These are phyloP conservation scores for Pelodiscus sinensis DNA, from an alignment of 2,113 vertebrate species.

Conservation along the genomic window DNA sequence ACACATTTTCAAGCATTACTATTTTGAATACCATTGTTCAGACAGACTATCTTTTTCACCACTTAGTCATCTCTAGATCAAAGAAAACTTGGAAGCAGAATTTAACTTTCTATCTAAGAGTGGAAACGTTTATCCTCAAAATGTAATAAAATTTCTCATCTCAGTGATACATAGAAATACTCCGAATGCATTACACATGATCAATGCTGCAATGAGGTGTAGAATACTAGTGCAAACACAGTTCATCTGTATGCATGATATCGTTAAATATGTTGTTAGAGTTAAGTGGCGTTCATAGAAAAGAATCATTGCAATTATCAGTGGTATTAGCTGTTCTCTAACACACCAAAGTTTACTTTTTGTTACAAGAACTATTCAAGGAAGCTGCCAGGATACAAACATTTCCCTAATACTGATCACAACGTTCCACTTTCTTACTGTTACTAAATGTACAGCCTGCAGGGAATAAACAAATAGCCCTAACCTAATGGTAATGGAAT, in stretches of 20 bases:
- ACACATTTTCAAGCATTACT: not conserved
- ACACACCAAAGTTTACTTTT: constrained; percentile 57
- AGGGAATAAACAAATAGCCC: constrained; percentile 10
- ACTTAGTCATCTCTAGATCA: not conserved
- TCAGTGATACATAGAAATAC: constrained; percentile 36
- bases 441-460: constrained; percentile 14
- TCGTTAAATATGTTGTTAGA: constrained; percentile 60
- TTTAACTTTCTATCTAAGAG: not conserved
- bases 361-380: constrained; percentile 44
- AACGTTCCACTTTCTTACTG: constrained; percentile 17
- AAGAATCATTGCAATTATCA: constrained; percentile 63
- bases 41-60: not conserved
- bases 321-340: constrained; percentile 49
- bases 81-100: constrained; percentile 10
- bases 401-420: constrained; percentile 10
- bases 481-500: not conserved
- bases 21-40: not conserved
- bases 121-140: constrained; percentile 40
- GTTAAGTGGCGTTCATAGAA: constrained; percentile 64
- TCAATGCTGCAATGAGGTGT: constrained; percentile 51
- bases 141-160: constrained; percentile 55
- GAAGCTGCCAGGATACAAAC: constrained; percentile 45
- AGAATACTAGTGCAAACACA: constrained; percentile 63
- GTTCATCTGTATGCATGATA: constrained; percentile 58
- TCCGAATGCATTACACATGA: constrained; percentile 56